Evolutionary conservation across 2,888 invertebrate species (phyloP), one percentile per base, ranked within the genome.

Genomic region (Tortricodes alternella): DNA sequence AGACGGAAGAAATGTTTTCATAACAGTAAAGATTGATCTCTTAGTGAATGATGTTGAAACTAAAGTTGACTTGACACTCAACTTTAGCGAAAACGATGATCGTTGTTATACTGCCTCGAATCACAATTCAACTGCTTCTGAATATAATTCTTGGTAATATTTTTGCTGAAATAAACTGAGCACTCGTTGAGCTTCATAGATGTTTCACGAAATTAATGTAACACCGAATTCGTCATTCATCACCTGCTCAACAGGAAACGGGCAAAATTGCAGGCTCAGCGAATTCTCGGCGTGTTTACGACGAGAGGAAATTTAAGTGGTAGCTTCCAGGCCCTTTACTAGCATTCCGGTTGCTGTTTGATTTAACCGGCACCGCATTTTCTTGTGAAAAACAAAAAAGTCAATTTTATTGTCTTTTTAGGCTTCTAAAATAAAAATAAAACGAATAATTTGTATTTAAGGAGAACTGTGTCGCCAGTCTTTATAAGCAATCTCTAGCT

Each of bases 11-110:
- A 46, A 51, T 72, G 68, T 69, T 65, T 67, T 65, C 65, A 64
- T 67, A 67, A 68, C 64, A 63, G 65, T 64, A 59, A 66, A 67
- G 63, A 65, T 70, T 62, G 53, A 60, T 61, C 50, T 46, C 57
- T 53, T 49, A 23, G 52, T 32, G 44, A 32, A 43, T 35, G 55
- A 61, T 58, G 56, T 41, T 62, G 53, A 46, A 46, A 57, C 44
- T 29, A 63, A 34, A 50, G 52, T 56, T 46, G 49, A n/a, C 24
- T 16, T 34, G 34, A 11, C 29, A 29, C 29, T 27, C n/a, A 29
- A n/a, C 11, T 29, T 11, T 29, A 5, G 4, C 29, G 11, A n/a
- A 2, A n/a, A n/a, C 11, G 29, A 29, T 29, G 29, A 29, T n/a
- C 29, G 11, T 29, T 27, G 27, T n/a, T 29, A 11, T 11, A 5